phyloP scores from a whole-genome alignment of 2,888 invertebrate species.

The Danaus chrysippus region DNA sequence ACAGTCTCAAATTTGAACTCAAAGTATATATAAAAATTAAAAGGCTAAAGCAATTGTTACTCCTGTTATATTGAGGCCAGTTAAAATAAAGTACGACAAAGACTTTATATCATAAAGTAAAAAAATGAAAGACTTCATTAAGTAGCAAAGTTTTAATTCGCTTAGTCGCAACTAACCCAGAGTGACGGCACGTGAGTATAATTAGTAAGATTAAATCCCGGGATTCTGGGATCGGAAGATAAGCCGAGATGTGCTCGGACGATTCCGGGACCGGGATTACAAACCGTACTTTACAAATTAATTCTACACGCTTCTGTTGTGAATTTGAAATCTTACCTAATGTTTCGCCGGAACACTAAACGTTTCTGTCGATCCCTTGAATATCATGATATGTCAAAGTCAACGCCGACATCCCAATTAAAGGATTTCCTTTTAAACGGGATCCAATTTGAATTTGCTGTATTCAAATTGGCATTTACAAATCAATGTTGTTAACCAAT shows the following conservation, averaged over 20 bases:
- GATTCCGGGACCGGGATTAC: slow-evolving; percentile 27
- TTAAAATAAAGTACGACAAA: background rate
- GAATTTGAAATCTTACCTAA: slow-evolving; percentile 20
- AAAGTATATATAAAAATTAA: no score
- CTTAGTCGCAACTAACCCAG: slow-evolving; percentile 27
- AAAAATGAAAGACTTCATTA: slow-evolving; percentile 25
- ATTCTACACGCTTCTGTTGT: slow-evolving; percentile 24
- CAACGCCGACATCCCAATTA: background rate
- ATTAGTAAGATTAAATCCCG: slow-evolving; percentile 32
- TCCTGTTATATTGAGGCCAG: no score
- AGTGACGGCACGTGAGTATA: slow-evolving; percentile 29
- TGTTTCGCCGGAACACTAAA: background rate
- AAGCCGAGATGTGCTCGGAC: slow-evolving; percentile 26
- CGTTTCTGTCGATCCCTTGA: background rate
- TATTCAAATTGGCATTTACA: background rate
- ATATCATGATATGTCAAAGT: background rate
- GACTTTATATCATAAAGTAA: background rate
- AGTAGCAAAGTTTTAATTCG: slow-evolving; percentile 32
- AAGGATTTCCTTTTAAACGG: background rate
- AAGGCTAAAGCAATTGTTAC: no score
- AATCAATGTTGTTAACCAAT: no score
- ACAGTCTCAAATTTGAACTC: no score
- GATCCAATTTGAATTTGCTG: background rate
- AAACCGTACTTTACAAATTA: slow-evolving; percentile 27
- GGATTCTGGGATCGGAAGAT: slow-evolving; percentile 22